These are phyloP conservation scores for Phyllotis vaccarum DNA, from an alignment of 2,797 vertebrate genomes.

Conservation along the genomic window DNA sequence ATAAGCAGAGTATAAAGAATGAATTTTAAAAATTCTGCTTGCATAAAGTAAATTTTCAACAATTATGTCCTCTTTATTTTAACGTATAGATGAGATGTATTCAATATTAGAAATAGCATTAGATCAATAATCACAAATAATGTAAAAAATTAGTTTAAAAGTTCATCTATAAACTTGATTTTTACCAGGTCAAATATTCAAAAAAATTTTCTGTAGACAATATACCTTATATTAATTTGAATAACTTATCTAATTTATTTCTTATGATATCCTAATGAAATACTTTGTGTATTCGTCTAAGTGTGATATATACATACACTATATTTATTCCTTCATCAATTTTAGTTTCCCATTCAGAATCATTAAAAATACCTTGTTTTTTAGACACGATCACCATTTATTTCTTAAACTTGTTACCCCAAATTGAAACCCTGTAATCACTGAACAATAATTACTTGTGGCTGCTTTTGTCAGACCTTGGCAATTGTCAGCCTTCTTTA, in stretches of 20 bases:
- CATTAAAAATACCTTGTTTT: not conserved
- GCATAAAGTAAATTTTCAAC: not conserved
- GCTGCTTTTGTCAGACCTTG: not conserved
- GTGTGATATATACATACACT: not conserved
- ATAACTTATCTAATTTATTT: not conserved
- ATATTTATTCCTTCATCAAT: not conserved
- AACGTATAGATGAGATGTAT: not conserved
- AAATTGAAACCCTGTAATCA: not conserved
- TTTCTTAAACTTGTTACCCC: not conserved
- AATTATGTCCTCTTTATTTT: not conserved
- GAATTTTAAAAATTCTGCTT: not conserved
- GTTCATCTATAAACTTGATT: not conserved
- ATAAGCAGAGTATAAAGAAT: not conserved
- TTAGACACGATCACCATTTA: not conserved
- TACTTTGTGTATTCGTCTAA: not conserved
- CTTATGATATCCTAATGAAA: not conserved
- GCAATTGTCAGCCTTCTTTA: not conserved
- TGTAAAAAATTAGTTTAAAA: not conserved
- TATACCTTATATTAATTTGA: not conserved
- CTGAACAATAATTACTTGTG: not conserved
- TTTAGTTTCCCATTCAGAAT: not conserved
- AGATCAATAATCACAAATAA: not conserved
- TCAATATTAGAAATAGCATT: not conserved
- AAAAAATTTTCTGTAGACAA: not conserved
- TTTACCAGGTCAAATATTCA: not conserved